Evolutionary conservation across 2,797 vertebrate species (phyloP).

Genomic region (Chromis chromis): DNA sequence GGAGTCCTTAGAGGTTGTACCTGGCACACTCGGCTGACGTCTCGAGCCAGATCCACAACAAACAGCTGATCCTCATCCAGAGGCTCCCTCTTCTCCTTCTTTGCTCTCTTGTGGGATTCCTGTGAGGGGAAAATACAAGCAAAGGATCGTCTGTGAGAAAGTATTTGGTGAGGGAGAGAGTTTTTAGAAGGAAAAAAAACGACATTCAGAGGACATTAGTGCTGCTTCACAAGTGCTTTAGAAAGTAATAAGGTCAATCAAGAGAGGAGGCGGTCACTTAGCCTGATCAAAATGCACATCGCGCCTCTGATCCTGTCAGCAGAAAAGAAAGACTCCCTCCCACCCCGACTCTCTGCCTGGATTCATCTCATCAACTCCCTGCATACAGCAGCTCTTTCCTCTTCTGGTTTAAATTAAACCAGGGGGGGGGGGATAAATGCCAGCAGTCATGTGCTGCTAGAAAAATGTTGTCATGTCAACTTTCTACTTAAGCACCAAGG

Average conservation of each 20-base stretch:
- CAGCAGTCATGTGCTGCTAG: not conserved
- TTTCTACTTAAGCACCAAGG: constrained; percentile 11
- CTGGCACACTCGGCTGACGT: constrained; percentile 84
- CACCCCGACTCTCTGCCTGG: constrained; percentile 5
- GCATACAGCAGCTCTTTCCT: constrained; percentile 7
- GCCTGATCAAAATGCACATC: constrained; percentile 72
- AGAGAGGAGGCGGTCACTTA: constrained; percentile 33
- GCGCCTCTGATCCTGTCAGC: constrained; percentile 50
- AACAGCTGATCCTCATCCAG: constrained; percentile 85
- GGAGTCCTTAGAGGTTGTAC: constrained; percentile 55
- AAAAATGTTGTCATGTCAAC: constrained; percentile 26
- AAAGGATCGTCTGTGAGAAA: constrained; percentile 1
- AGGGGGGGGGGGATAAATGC: constrained; percentile 5
- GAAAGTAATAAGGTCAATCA: constrained; percentile 42
- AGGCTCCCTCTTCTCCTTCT: constrained; percentile 76
- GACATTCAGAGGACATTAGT: constrained; percentile 14
- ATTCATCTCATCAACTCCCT: constrained; percentile 11
- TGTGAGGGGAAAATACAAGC: constrained; percentile 41
- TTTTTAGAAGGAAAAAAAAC: not conserved
- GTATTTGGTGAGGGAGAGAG: not conserved
- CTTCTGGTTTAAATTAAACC: constrained; percentile 9
- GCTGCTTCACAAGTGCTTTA: constrained; percentile 26
- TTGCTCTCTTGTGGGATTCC: constrained; percentile 81
- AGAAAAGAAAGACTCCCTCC: constrained; percentile 24
- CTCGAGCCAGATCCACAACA: constrained; percentile 82